Conservation (phyloP, 2,888 invertebrate genomes). For the Dynastes hyllus region DNA sequence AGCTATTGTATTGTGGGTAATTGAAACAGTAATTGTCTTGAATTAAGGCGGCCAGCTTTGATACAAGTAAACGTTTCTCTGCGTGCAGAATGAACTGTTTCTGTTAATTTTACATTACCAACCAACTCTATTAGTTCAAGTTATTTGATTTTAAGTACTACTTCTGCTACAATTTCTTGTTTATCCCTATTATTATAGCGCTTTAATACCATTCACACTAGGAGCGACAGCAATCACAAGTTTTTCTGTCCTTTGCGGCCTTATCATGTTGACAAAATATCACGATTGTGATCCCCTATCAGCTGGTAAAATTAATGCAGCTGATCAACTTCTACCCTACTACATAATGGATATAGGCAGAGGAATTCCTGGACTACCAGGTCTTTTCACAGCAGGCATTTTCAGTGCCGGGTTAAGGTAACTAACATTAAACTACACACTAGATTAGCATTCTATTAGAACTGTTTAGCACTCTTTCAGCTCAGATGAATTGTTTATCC, state of each 20-base stretch:
- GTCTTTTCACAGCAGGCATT: constrained; percentile 81
- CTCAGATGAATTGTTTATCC: constrained; percentile 77
- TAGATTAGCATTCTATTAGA: not conserved
- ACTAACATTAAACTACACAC: not conserved
- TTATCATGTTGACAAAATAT: constrained; percentile 78
- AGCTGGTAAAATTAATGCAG: constrained; percentile 73
- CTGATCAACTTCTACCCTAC: constrained; percentile 76
- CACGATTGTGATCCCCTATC: constrained; percentile 77
- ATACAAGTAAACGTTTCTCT: too few relatives aligned
- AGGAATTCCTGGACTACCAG: constrained; percentile 79
- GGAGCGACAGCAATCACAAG: constrained; percentile 67
- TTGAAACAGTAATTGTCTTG: too few relatives aligned
- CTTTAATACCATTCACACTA: constrained; percentile 18
- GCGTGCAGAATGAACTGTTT: too few relatives aligned
- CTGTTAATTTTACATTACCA: too few relatives aligned
- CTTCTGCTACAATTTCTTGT: too few relatives aligned
- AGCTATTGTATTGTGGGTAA: too few relatives aligned
- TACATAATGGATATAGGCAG: constrained; percentile 80
- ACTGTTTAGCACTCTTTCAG: constrained; percentile 75
- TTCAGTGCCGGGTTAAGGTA: constrained; percentile 81
- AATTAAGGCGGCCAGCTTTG: too few relatives aligned
- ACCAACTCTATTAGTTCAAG: too few relatives aligned
- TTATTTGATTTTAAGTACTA: too few relatives aligned
- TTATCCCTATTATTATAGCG: constrained; percentile 23
- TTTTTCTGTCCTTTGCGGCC: constrained; percentile 74